phyloP scores from a whole-genome alignment of 2,113 vertebrate genomes.

The Bungarus multicinctus region DNA sequence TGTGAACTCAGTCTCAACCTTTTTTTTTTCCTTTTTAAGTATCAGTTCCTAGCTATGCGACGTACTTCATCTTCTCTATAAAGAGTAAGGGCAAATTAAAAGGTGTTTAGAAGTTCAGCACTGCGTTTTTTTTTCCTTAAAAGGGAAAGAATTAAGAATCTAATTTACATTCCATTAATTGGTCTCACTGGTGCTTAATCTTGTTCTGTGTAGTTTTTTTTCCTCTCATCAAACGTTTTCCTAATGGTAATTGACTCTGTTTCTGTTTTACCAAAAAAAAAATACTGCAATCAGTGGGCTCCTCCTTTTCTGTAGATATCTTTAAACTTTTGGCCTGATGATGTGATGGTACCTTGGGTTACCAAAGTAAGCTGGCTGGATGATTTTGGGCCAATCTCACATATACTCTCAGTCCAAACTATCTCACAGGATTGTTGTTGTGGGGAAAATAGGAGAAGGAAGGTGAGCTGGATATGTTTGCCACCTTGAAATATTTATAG shows the following conservation, averaged over 20 bases:
- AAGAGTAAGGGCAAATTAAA: slow-evolving; percentile 13
- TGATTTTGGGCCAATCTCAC: not conserved
- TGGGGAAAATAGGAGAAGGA: not conserved
- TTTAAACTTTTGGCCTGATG: not conserved
- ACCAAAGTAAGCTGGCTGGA: not conserved
- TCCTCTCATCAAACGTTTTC: not conserved
- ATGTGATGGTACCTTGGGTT: not conserved
- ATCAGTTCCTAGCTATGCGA: slow-evolving; percentile 9
- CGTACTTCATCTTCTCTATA: slow-evolving; percentile 38
- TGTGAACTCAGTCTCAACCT: slow-evolving; percentile 2
- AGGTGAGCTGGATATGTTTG: not conserved
- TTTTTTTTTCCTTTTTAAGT: slow-evolving; percentile 23
- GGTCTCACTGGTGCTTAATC: not conserved
- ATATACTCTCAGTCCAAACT: not conserved
- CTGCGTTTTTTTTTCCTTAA: slow-evolving; percentile 6
- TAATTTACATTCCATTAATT: not conserved
- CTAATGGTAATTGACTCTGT: not conserved
- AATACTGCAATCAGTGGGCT: not conserved
- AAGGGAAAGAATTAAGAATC: not conserved
- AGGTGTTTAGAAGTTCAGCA: slow-evolving; percentile 1
- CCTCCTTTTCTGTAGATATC: not conserved
- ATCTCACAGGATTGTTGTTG: not conserved
- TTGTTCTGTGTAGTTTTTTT: not conserved
- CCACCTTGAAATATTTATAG: not conserved
- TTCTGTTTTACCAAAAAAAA: slow-evolving; percentile 12